Base-by-base conservation (phyloP, 2,888 invertebrate species). In the Pasiphila rectangulata region DNA sequence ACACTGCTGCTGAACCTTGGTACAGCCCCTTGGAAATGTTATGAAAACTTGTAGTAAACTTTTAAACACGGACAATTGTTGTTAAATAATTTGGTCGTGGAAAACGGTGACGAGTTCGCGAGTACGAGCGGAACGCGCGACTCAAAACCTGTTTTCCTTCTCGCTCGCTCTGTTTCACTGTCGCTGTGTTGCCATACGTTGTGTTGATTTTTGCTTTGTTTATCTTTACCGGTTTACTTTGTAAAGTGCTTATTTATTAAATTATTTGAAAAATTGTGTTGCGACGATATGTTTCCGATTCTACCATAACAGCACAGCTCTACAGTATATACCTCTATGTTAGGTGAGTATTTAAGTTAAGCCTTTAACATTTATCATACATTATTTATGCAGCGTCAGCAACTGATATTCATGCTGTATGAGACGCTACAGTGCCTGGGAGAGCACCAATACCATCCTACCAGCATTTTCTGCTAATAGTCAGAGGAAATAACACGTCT, bases 61-160 rank as follows among this genome's bases (percentile, higher is more conserved):
- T 57, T 70, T 72, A 27, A 77, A 78, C 75, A 74, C 56, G 51
- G 60, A 57, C 64, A 71, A 75, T 71, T 79, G 75, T 79, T 79
- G 69, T 76, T 72, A 72, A 78, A 79, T 79, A 77, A 67, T 75
- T 73, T 65, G 13, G 56, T 63, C 61, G 67, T 73, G 69, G 66
- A 69, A 79, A 79, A 73, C 74, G 73, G 71, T 66, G 52, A 56
- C 66, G 64, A 64, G 71, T 73, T 69, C 63, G 36, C 24, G 55
- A 53, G 67, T 59, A 57, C 60, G 60, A 59, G 58, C 45, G 63
- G 67, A 63, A 64, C 67, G 61, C 70, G 67, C 70, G 70, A 74
- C 71, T 77, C 68, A 76, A 17, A 78, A 73, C 73, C 75, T 56
- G 75, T 77, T 76, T 64, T 75, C 76, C 71, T 59, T 83, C 85